Percentiles rank a stretch among this genome's conserved stretches.
These are phyloP conservation scores for Carabus problematicus DNA, from an alignment of 2,888 invertebrate species.

Conservation along the genomic window DNA sequence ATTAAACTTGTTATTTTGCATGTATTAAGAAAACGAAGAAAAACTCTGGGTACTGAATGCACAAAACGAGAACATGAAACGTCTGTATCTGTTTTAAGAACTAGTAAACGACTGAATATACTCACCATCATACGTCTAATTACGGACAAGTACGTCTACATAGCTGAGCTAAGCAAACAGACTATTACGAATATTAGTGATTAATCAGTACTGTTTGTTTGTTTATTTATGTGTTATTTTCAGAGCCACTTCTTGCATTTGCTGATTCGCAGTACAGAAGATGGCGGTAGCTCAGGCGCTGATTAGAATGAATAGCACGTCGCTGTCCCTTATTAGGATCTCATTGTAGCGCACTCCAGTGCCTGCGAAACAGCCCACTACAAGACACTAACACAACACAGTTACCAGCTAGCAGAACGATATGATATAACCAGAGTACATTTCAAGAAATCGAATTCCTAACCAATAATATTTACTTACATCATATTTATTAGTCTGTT, in stretches of 20 bases:
- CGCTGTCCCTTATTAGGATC: constrained; percentile 34
- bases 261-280: constrained; percentile 21
- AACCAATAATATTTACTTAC: too few relatives aligned
- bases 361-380: constrained; percentile 3
- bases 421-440: too few relatives aligned
- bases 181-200: background rate
- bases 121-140: too few relatives aligned
- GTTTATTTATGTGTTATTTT: background rate
- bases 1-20: too few relatives aligned
- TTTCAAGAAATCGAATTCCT: too few relatives aligned
- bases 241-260: constrained; percentile 21
- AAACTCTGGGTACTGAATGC: too few relatives aligned
- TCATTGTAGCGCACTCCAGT: constrained; percentile 16
- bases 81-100: too few relatives aligned
- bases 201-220: constrained; percentile 12
- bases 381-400: background rate
- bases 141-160: too few relatives aligned
- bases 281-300: constrained; percentile 32
- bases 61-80: too few relatives aligned
- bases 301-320: constrained; percentile 40
- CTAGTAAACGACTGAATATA: too few relatives aligned
- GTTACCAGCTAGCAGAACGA: background rate
- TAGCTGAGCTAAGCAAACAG: background rate
- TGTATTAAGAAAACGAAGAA: too few relatives aligned
- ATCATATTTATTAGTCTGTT: too few relatives aligned